These are phyloP conservation scores for Carassius gibelio DNA, from an alignment of 2,113 vertebrate species.

Conservation along the genomic window DNA sequence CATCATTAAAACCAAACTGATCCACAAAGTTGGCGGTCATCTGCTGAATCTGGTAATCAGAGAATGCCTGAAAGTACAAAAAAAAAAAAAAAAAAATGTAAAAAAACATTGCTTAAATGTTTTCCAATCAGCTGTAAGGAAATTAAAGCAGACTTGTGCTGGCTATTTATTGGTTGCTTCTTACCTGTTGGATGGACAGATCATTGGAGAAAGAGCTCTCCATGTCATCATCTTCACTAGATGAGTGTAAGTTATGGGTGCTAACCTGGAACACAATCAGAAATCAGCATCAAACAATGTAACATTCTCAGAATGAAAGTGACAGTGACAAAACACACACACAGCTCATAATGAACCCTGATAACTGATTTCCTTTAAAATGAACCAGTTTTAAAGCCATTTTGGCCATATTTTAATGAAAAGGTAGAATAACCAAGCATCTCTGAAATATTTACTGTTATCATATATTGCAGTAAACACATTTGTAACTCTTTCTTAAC, in stretches of 20 bases:
- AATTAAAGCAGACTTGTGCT: neutral
- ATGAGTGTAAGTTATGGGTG: conserved; percentile 93
- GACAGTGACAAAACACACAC: neutral
- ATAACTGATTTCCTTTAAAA: too few species aligned
- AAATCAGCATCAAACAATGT: neutral
- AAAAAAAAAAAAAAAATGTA: too few species aligned
- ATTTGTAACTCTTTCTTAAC: neutral
- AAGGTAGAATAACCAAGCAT: neutral
- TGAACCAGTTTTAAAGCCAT: neutral
- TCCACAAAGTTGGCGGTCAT: conserved; percentile 96
- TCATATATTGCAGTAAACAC: neutral
- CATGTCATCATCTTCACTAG: conserved; percentile 93
- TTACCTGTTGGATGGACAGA: conserved; percentile 92
- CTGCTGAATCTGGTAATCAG: conserved; percentile 98
- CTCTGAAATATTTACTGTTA: neutral
- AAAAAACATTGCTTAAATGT: neutral
- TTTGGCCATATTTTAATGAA: neutral
- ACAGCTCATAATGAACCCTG: too few species aligned
- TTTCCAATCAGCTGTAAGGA: neutral
- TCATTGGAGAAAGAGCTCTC: conserved; percentile 91
- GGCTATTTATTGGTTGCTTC: conserved; percentile 25
- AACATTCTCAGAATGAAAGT: neutral
- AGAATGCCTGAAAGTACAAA: conserved; percentile 83
- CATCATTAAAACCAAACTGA: conserved; percentile 96
- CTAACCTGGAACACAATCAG: conserved; percentile 80